A percentile compares a stretch with the other conserved stretches of the same genome.
These are phyloP conservation scores for Tyria jacobaeae DNA, from an alignment of 2,888 invertebrate genomes.

Conservation along the genomic window DNA sequence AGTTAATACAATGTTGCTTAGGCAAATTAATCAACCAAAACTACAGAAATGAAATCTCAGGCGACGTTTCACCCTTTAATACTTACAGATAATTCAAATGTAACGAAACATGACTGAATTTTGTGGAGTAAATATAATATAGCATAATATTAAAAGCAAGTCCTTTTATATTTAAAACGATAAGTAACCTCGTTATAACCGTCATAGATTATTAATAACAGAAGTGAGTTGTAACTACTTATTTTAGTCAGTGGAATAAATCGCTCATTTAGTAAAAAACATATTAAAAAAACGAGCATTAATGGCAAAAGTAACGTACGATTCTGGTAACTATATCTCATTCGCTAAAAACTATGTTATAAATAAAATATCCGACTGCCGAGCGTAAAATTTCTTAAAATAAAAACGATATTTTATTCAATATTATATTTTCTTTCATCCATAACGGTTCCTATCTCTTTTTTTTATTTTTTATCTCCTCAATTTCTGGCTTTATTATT, in stretches of 20 bases:
- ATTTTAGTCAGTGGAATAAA: slow-evolving; percentile 27
- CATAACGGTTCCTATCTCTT: too few species aligned
- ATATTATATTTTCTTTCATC: too few species aligned
- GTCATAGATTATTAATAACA: background rate
- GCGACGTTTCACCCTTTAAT: background rate
- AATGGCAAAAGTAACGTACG: slow-evolving; percentile 48
- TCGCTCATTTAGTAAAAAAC: slow-evolving; percentile 30
- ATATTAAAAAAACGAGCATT: slow-evolving; percentile 44
- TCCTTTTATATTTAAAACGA: background rate
- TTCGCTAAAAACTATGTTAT: slow-evolving; percentile 44
- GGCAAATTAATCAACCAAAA: too few species aligned
- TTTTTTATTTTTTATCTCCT: background rate
- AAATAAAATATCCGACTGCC: slow-evolving; percentile 37
- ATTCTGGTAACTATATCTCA: slow-evolving; percentile 46
- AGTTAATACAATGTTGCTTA: too few species aligned
- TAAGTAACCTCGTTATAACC: background rate
- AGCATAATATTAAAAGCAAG: background rate
- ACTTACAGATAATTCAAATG: too few species aligned
- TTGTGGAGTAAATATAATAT: too few species aligned
- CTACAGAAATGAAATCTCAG: background rate
- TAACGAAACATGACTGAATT: background rate
- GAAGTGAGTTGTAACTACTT: background rate
- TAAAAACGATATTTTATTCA: slow-evolving; percentile 1
- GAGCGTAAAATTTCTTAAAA: slow-evolving; percentile 15
- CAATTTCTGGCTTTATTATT: background rate